phyloP scores from a whole-genome alignment of 1,140 invertebrate genomes.

The Triops cancriformis region DNA sequence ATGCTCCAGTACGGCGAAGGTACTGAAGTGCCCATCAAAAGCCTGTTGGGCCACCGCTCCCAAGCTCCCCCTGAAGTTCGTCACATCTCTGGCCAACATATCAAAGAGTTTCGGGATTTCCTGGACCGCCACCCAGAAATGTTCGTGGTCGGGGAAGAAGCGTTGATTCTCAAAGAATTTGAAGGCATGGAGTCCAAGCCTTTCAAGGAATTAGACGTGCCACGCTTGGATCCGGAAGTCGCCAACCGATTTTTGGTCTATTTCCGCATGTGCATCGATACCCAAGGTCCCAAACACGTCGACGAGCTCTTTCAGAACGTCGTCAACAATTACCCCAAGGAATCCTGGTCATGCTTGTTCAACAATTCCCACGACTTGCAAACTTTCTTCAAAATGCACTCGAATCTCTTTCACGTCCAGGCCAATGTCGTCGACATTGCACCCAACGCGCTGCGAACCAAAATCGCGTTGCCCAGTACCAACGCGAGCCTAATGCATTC shows the following conservation, averaged over 20 bases:
- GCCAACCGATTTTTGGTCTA: conserved; percentile 50
- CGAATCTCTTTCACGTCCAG: conserved; percentile 81
- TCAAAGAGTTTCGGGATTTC: conserved; percentile 89
- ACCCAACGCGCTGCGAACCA: conserved; percentile 29
- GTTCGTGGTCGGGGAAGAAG: conserved; percentile 79
- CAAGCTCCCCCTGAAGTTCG: conserved; percentile 85
- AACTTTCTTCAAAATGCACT: conserved; percentile 80
- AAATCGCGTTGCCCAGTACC: conserved; percentile 23
- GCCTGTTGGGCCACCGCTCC: conserved; percentile 80
- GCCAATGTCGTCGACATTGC: conserved; percentile 71
- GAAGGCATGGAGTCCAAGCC: conserved; percentile 51
- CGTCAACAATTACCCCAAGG: conserved; percentile 46
- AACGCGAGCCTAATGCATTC: conserved; percentile 24
- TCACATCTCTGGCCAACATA: conserved; percentile 85
- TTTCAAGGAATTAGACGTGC: conserved; percentile 48
- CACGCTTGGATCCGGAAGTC: conserved; percentile 27
- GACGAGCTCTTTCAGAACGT: conserved; percentile 76
- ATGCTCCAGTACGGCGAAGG: conserved; percentile 79
- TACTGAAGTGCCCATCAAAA: conserved; percentile 86
- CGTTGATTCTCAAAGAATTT: conserved; percentile 60
- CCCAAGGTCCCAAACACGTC: conserved; percentile 67
- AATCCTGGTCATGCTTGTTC: conserved; percentile 64
- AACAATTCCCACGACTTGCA: conserved; percentile 75
- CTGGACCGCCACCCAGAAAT: conserved; percentile 71
- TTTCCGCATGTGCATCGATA: conserved; percentile 63